These are phyloP conservation scores for Pogonomyrmex barbatus DNA, from an alignment of 1,140 invertebrate species.

Conservation along the genomic window DNA sequence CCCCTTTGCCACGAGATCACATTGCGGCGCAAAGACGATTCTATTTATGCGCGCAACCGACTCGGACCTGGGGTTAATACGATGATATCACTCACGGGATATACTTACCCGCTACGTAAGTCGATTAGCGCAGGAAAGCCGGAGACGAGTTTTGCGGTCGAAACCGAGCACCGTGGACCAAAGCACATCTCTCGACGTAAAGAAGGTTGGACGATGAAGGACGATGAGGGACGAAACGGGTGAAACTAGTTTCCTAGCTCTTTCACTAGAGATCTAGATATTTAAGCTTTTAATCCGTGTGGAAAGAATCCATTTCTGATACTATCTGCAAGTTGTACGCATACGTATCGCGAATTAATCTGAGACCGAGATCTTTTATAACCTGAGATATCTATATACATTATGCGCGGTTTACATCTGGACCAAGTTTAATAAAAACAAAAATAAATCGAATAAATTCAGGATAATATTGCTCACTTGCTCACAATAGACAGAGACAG, in stretches of 20 bases:
- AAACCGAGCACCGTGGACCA: conserved; percentile 63
- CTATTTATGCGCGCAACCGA: conserved; percentile 82
- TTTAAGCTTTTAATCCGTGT: conserved; percentile 68
- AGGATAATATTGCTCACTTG: background rate
- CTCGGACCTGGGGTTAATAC: conserved; percentile 78
- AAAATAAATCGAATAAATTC: conserved; percentile 10
- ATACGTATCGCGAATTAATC: conserved; percentile 49
- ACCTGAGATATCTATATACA: background rate
- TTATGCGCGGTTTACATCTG: conserved; percentile 34
- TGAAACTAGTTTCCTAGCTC: conserved; percentile 72
- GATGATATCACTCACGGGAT: conserved; percentile 82
- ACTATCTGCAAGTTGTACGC: conserved; percentile 33
- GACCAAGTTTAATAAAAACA: conserved; percentile 11
- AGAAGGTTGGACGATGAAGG: conserved; percentile 71
- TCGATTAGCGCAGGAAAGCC: conserved; percentile 78
- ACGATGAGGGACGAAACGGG: conserved; percentile 71
- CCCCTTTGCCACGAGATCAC: conserved; percentile 75
- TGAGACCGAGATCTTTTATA: background rate
- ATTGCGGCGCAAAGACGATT: conserved; percentile 78
- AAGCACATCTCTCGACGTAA: conserved; percentile 35
- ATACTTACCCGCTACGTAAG: conserved; percentile 77
- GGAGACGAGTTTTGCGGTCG: conserved; percentile 77
- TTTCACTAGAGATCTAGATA: conserved; percentile 61
- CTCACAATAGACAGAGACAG: background rate
- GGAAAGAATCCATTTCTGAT: conserved; percentile 63